phyloP scores from a whole-genome alignment of 2,113 vertebrate species.

The Hippocampus zosterae region DNA sequence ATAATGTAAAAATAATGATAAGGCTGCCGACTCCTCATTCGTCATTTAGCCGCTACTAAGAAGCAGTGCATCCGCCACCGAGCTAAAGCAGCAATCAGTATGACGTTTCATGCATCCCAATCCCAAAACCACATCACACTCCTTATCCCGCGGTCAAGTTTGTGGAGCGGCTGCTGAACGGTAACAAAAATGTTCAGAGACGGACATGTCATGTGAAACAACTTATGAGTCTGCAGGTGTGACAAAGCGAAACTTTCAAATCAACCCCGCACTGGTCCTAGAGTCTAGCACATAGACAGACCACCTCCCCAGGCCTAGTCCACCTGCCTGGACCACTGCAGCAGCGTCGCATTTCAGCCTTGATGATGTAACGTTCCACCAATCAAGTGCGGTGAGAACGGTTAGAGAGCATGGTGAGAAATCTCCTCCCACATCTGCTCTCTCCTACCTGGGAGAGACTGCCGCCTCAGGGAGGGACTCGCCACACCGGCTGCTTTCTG shows the following conservation, averaged over 20 bases:
- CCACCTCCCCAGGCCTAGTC: constrained; percentile 31
- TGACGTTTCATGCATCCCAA: too few relatives aligned
- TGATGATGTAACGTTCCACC: constrained; percentile 66
- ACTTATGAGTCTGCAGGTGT: constrained; percentile 36
- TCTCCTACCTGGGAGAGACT: constrained; percentile 71
- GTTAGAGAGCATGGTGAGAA: constrained; percentile 78
- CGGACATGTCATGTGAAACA: constrained; percentile 28
- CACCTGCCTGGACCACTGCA: constrained; percentile 53
- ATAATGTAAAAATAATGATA: too few relatives aligned
- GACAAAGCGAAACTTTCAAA: constrained; percentile 52
- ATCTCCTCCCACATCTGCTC: constrained; percentile 76
- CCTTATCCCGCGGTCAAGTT: constrained; percentile 24
- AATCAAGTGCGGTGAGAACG: constrained; percentile 75
- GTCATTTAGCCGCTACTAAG: too few relatives aligned
- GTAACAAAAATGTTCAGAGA: constrained; percentile 21
- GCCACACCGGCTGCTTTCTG: constrained; percentile 49
- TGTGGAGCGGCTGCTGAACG: constrained; percentile 15
- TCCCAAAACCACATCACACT: too few relatives aligned
- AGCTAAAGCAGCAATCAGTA: too few relatives aligned
- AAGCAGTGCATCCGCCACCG: too few relatives aligned
- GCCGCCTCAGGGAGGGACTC: constrained; percentile 67
- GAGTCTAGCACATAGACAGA: constrained; percentile 41
- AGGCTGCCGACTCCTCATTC: too few relatives aligned
- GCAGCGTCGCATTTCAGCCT: constrained; percentile 60
- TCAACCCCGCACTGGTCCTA: constrained; percentile 36